phyloP scores from a whole-genome alignment of 2,113 vertebrate species.

The Toxotes jaculatrix region DNA sequence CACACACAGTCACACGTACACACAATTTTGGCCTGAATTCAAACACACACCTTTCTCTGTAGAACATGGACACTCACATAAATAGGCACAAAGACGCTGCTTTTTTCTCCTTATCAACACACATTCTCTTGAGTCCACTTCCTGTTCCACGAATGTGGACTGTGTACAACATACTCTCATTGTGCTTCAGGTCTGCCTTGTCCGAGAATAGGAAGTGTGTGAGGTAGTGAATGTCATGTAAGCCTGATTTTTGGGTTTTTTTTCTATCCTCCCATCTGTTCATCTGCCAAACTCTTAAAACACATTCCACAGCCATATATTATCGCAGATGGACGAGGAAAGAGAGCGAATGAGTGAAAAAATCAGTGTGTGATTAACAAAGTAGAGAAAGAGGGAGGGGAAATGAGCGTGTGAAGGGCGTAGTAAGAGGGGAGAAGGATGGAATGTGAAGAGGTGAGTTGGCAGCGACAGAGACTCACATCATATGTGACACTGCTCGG shows the following conservation, averaged over 20 bases:
- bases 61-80: conserved; percentile 35
- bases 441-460: conserved; percentile 30
- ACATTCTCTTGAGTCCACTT: conserved; percentile 12
- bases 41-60: conserved; percentile 22
- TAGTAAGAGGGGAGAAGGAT: not conserved
- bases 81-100: conserved; percentile 34
- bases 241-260: not conserved
- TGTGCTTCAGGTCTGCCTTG: conserved; percentile 20
- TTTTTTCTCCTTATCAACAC: conserved; percentile 39
- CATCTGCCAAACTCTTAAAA: conserved; percentile 41
- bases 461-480: conserved; percentile 50
- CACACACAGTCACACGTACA: conserved; percentile 50
- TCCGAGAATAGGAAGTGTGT: not conserved
- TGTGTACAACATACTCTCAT: not conserved
- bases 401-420: not conserved
- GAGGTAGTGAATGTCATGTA: not conserved
- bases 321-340: not conserved
- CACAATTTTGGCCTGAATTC: conserved; percentile 46
- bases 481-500: conserved; percentile 55
- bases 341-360: not conserved
- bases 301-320: conserved; percentile 13
- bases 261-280: conserved; percentile 27
- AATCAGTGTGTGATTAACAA: conserved; percentile 23
- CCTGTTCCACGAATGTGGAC: conserved; percentile 7
- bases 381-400: not conserved